These are phyloP conservation scores for Chrysemys picta DNA, from an alignment of 2,113 vertebrate species.

Conservation along the genomic window DNA sequence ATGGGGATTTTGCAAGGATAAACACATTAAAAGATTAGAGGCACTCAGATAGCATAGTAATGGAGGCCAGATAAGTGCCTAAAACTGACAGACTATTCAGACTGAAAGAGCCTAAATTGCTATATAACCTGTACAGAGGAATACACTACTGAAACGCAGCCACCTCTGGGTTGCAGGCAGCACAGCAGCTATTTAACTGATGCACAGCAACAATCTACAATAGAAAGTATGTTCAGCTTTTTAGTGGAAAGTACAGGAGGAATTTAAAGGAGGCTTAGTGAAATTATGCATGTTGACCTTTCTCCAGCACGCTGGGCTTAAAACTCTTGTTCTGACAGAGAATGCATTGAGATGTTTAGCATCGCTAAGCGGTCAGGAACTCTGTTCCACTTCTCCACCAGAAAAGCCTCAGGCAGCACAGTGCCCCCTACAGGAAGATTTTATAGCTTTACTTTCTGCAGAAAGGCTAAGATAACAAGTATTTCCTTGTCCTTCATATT, in stretches of 20 bases:
- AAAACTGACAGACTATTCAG: background rate
- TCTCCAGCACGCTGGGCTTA: background rate
- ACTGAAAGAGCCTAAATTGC: background rate
- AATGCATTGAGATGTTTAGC: background rate
- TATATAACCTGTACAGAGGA: background rate
- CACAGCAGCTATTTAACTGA: background rate
- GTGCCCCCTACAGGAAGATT: background rate
- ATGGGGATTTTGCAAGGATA: background rate
- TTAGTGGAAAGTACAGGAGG: background rate
- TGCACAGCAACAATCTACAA: background rate
- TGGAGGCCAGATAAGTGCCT: background rate
- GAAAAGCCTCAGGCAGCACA: background rate
- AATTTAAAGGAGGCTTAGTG: background rate
- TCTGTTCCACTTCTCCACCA: background rate
- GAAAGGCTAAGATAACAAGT: background rate
- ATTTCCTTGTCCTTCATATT: background rate
- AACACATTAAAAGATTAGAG: background rate
- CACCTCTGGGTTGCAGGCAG: background rate
- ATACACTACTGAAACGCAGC: background rate
- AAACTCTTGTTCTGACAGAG: background rate
- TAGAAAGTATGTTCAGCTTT: background rate
- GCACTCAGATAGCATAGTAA: background rate
- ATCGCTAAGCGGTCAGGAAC: background rate
- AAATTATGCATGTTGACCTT: background rate
- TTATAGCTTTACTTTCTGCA: background rate